Conservation (phyloP, 92 coral and sea anemone species). For the Virgularia gustaviana region DNA sequence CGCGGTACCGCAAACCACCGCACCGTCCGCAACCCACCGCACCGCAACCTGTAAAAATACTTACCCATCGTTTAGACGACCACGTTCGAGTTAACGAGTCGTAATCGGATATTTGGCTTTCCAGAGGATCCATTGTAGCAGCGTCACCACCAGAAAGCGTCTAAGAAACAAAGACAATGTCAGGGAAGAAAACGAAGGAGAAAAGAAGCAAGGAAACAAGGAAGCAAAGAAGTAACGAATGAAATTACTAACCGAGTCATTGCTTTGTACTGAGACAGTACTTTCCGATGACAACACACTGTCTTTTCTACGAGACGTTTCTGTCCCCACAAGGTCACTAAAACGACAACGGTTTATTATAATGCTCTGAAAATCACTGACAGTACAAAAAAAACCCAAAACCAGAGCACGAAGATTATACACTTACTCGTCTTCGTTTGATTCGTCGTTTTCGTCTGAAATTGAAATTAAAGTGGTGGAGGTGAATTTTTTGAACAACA, state of each 20-base stretch:
- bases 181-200: background rate
- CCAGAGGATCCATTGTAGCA: constrained; percentile 70
- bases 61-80: constrained; percentile 66
- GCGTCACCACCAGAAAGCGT: constrained; percentile 88
- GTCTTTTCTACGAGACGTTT: constrained; percentile 77
- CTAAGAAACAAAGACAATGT: constrained; percentile 46
- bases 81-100: constrained; percentile 75
- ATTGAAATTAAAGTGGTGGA: too few relatives aligned
- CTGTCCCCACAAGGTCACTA: too few relatives aligned
- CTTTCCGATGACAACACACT: constrained; percentile 85
- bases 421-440: too few relatives aligned
- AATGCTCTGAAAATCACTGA: background rate
- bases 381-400: background rate
- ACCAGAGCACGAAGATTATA: too few relatives aligned
- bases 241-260: constrained; percentile 80
- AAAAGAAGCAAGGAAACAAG: background rate
- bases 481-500: too few relatives aligned
- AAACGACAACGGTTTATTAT: too few relatives aligned
- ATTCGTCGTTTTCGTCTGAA: too few relatives aligned
- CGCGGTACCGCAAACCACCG: too few relatives aligned
- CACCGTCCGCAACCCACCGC: too few relatives aligned
- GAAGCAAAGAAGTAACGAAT: too few relatives aligned
- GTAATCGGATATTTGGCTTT: constrained; percentile 88
- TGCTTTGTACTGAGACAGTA: constrained; percentile 71
- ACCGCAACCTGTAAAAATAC: background rate